A percentile compares a stretch with the other conserved stretches of the same genome.
Evolutionary conservation across 37 sponge, comb jelly and placozoan species (phyloP).

Genomic region (Beroe ovata): DNA sequence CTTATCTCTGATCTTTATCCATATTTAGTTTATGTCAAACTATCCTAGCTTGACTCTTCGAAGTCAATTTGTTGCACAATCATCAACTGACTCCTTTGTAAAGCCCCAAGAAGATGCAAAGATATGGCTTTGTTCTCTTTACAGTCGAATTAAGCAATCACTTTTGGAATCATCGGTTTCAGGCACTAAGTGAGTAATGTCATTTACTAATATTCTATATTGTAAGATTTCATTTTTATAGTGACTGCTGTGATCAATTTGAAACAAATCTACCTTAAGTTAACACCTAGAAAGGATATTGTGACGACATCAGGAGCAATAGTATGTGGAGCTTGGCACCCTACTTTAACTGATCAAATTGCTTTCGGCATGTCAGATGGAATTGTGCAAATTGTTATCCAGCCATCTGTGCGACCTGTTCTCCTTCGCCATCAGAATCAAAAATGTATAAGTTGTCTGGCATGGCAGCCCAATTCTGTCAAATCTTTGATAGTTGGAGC

Average conservation of each 20-base stretch:
- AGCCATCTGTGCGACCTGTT: neutral
- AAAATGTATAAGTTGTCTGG: neutral
- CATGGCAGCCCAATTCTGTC: constrained; percentile 15
- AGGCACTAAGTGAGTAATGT: constrained; percentile 11
- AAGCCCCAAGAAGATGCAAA: constrained; percentile 16
- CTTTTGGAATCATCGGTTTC: neutral
- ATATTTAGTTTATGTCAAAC: constrained; percentile 27
- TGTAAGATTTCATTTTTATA: too few species aligned
- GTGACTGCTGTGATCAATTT: neutral
- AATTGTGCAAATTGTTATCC: constrained; percentile 30
- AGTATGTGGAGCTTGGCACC: constrained; percentile 45
- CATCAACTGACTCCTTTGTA: constrained; percentile 19
- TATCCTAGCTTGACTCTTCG: constrained; percentile 20
- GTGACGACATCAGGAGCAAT: neutral
- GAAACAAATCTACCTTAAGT: neutral
- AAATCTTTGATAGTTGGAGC: constrained; percentile 9
- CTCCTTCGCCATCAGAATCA: constrained; percentile 36
- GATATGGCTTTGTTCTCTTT: neutral
- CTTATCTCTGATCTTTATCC: too few species aligned
- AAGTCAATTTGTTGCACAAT: constrained; percentile 28
- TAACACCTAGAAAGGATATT: neutral
- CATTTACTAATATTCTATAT: too few species aligned
- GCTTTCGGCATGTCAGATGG: constrained; percentile 67
- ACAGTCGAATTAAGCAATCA: neutral
- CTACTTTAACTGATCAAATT: constrained; percentile 10